These are phyloP conservation scores for Sparidentex hasta DNA, from an alignment of 2,797 vertebrate genomes.

Conservation along the genomic window DNA sequence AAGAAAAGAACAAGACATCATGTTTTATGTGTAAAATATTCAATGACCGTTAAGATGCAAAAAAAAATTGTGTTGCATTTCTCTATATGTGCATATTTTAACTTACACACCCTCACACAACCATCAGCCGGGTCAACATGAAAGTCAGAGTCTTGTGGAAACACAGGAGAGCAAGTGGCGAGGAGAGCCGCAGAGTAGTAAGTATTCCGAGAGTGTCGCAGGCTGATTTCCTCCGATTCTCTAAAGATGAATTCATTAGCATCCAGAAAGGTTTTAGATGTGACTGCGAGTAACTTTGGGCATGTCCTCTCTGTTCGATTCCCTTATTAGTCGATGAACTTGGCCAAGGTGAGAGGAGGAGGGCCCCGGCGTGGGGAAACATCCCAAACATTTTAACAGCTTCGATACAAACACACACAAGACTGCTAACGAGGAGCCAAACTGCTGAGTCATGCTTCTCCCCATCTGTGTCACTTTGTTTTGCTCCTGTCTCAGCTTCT, in stretches of 20 bases:
- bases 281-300: conserved; percentile 10
- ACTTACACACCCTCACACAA: background rate
- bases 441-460: conserved; percentile 46
- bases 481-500: conserved; percentile 11
- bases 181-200: conserved; percentile 1
- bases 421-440: conserved; percentile 49
- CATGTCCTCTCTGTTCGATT: conserved; percentile 14
- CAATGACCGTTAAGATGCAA: no score
- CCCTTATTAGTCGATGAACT: conserved; percentile 11
- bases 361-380: conserved; percentile 17
- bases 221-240: conserved; percentile 7
- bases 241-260: conserved; percentile 21
- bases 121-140: no score
- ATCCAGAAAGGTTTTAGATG: conserved; percentile 8
- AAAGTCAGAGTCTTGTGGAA: background rate
- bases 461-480: conserved; percentile 21
- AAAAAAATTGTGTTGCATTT: no score
- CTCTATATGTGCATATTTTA: no score
- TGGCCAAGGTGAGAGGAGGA: conserved; percentile 51
- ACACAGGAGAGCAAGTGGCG: background rate
- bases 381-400: conserved; percentile 40
- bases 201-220: conserved; percentile 10
- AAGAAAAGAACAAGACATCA: background rate
- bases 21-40: background rate
- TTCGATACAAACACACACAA: background rate